Base-by-base conservation (phyloP, 2,113 vertebrate genomes). In the Istiophorus platypterus region DNA sequence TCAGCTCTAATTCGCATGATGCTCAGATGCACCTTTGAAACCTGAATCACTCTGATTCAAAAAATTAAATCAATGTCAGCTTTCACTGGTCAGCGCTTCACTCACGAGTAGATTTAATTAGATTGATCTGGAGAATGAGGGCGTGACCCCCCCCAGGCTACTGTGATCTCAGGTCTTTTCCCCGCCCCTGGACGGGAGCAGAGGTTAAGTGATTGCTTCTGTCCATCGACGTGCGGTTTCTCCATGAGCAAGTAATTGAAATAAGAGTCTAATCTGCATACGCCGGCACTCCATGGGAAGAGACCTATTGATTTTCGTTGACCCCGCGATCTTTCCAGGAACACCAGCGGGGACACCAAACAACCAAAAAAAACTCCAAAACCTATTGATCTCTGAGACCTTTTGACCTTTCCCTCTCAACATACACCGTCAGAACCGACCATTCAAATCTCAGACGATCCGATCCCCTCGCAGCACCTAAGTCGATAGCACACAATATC, bases 301-400 rank as follows among this genome's bases (percentile, higher is more conserved):
- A 66, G 27, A 22, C 27, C 1, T 18, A 79, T 80, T 37, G 83
- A 80, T 80, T 9, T 9, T 0, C 0, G 0, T 14, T 26, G 71
- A 79, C 62, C 61, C 24, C 9, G 0, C 42, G 62, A 76, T 68
- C 57, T 77, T 54, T 54, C 8, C 68, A 63, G 17, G 0, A 69
- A 67, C 76, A 7, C 31, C 63, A 68, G 2, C 45, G 9, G 54
- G 56, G 51, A 7, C 45, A 69, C 26, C 57, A 9, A 7, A 42
- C 42, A 39, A 10, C 22, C 56, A 0, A 7, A 14, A 52, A 51
- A 69, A 56, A 54, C 5, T 17, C 5, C 4, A 76, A 6, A n/a
- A 15, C 1, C 3, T 31, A 85, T 89, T 73, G 85, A 86, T 80
- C 59, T 12, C 2, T 5, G 67, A 13, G 56, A 81, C 70, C 54